Base-by-base conservation (phyloP, 2,113 vertebrate genomes). In the Spea bombifrons region DNA sequence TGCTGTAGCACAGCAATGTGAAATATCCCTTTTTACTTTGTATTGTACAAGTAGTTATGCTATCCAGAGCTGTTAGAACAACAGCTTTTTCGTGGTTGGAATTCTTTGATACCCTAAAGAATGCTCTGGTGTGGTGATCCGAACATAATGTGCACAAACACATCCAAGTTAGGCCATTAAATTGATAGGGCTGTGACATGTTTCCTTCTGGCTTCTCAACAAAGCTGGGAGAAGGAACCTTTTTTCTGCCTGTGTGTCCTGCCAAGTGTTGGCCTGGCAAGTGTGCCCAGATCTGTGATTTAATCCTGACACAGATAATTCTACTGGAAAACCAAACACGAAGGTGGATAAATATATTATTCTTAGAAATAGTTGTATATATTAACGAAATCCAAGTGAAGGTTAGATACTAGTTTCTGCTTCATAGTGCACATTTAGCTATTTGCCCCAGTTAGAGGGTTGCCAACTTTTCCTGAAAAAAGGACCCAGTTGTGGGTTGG, bases 101-200 rank as follows among this genome's bases (percentile, higher is more conserved):
- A 30, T 30, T 30, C 30, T 30, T 30, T 52, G 16, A 17, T n/a
- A 70, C 17, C 7, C 47, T n/a, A 50, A 15, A 66, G 64, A 66
- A 6, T 66, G 64, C 9, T 43, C 30, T 43, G 3, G 65, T 52
- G 15, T 70, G 46, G 8, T 52, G 68, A 49, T 17, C 7, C 7
- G 48, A n/a, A 52, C 49, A 12, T 52, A 8, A 52, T 17, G 48
- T 70, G 15, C 17, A 16, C 47, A n/a, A 5, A 17, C 68, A 70
- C 15, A 52, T 70, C 68, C 68, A 70, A 50, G 16, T 70, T 70
- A 50, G 30, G 48, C 30, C 30, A 70, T 70, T 70, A 70, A 70
- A 70, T 7, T 52, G 65, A 66, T 66, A 66, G 17, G 7, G 17
- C 4, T 43, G 8, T 43, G 50, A n/a, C 49, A 59, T 73, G 50